Conservation (phyloP, 2,113 vertebrate genomes). For the Synodontis membranacea region DNA sequence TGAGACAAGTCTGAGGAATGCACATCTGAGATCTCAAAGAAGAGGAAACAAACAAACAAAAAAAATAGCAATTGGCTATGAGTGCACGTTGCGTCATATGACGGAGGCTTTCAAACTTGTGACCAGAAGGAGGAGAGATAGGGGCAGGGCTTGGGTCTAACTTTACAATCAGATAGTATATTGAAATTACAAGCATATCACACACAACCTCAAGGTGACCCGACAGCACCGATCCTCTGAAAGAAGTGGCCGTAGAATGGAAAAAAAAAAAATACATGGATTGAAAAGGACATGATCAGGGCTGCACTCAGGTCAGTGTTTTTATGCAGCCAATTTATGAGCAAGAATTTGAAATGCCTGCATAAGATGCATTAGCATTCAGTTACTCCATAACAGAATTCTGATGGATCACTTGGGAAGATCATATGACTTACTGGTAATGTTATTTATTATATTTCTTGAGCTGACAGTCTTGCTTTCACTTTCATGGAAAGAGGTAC, state of each 20-base stretch:
- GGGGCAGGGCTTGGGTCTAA: slow-evolving; percentile 62
- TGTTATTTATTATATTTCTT: background rate
- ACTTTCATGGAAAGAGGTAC: too few relatives aligned
- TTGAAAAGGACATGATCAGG: background rate
- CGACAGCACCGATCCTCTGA: background rate
- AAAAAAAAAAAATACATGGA: slow-evolving; percentile 33
- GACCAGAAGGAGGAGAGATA: slow-evolving; percentile 48
- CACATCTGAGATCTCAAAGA: background rate
- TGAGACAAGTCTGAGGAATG: background rate
- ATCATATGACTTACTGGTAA: background rate
- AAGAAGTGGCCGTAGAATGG: background rate
- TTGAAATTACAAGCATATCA: slow-evolving; percentile 41
- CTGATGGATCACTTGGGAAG: background rate
- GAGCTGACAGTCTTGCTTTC: background rate
- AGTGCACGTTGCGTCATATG: slow-evolving; percentile 53
- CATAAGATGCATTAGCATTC: background rate
- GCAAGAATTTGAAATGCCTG: background rate
- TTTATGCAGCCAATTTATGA: slow-evolving; percentile 7
- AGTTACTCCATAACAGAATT: background rate
- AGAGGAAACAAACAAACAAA: background rate
- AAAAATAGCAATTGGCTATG: slow-evolving; percentile 29
- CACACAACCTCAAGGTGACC: background rate
- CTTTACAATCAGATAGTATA: slow-evolving; percentile 61
- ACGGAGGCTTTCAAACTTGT: slow-evolving; percentile 57
- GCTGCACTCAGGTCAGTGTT: slow-evolving; percentile 16